Base-by-base conservation (phyloP, 2,797 vertebrate species). In the Mionectes olivaceus region DNA sequence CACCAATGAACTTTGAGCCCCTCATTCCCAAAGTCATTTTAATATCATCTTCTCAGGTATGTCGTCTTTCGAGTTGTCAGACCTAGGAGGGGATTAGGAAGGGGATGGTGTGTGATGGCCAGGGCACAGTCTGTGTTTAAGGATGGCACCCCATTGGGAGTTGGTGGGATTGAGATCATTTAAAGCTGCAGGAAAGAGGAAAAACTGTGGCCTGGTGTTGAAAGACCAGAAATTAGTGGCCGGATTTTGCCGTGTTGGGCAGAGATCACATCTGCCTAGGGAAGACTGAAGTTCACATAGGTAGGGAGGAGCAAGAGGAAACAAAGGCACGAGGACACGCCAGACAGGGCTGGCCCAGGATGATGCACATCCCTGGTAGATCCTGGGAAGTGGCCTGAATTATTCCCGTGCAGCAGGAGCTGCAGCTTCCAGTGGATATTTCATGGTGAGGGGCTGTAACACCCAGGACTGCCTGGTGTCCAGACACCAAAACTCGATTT, bases 81-180 rank as follows among this genome's bases (percentile, higher is more conserved):
- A 37, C 2, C 12, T 5, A 4, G 18, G 59, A 39, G 33, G 21
- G 19, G 28, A 8, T 33, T 33, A n/a, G 46, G 69, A 50, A 64
- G 17, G 37, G 37, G 49, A 19, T 17, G 53, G 52, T 32, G 39
- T 10, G 2, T 16, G 27, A 23, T 37, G 15, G 14, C 11, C 59
- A 68, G 50, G 63, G 27, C 55, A 57, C 22, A 3, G 1, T 14
- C 8, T 1, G 0, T 11, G 10, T n/a, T 57, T 35, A 24, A 24
- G 52, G 68, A 25, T 33, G 15, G 41, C 13, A 43, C 11, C 27
- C 41, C 9, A 0, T 21, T 0, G 1, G 56, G 19, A 55, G 10
- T 37, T 37, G 32, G 10, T 2, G 24, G 15, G 41, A 14, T 49
- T 11, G 4, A 27, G 19, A 5, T 35, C n/a, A 59, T 53, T 47